phyloP scores from a whole-genome alignment of 2,113 vertebrate species.

The Rhegmatorhina hoffmannsi region DNA sequence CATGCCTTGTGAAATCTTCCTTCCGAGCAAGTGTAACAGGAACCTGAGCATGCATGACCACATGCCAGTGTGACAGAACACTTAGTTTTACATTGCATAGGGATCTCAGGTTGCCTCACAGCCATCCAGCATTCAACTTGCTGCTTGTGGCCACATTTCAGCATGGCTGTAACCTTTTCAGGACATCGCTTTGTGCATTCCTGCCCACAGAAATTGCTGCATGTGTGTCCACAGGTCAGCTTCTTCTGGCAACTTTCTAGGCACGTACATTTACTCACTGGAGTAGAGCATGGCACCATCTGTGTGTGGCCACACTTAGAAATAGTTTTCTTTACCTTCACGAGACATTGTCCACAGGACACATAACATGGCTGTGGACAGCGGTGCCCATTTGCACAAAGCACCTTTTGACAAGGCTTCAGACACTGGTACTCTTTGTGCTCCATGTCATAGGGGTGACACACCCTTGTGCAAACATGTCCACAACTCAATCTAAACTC shows the following conservation, averaged over 20 bases:
- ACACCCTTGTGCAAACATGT: constrained; percentile 87
- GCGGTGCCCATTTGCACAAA: constrained; percentile 83
- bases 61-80: constrained; percentile 81
- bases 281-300: constrained; percentile 84
- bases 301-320: constrained; percentile 83
- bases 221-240: constrained; percentile 83
- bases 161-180: constrained; percentile 58
- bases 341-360: constrained; percentile 78
- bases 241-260: constrained; percentile 77
- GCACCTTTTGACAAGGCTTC: constrained; percentile 84
- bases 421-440: constrained; percentile 84
- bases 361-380: constrained; percentile 78
- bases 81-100: constrained; percentile 67
- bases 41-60: constrained; percentile 85
- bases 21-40: constrained; percentile 82
- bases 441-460: constrained; percentile 87
- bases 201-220: constrained; percentile 78
- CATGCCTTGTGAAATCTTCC: constrained; percentile 86
- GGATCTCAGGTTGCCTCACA: background rate
- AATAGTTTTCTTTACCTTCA: constrained; percentile 81
- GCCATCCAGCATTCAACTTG: constrained; percentile 71
- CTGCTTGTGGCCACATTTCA: constrained; percentile 85
- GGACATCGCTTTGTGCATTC: constrained; percentile 74
- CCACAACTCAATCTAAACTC: constrained; percentile 88
- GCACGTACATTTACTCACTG: constrained; percentile 76